These are phyloP conservation scores for Molanna angustata DNA, from an alignment of 2,888 invertebrate genomes.

Conservation along the genomic window DNA sequence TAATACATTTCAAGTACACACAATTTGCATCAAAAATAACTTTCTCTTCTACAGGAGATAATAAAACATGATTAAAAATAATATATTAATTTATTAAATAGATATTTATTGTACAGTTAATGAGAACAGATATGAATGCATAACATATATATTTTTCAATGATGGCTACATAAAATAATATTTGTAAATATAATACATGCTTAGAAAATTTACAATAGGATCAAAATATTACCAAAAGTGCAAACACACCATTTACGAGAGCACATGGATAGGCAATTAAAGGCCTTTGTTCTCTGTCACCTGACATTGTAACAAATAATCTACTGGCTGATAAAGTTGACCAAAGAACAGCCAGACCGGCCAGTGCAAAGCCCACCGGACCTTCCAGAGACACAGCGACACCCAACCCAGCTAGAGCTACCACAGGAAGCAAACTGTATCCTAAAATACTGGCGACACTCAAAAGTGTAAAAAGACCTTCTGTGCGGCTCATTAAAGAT, in stretches of 20 bases:
- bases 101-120: too few species aligned
- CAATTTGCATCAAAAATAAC: too few species aligned
- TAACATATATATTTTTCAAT: too few species aligned
- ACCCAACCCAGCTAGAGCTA: conserved; percentile 76
- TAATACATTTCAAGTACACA: too few species aligned
- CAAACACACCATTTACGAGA: conserved; percentile 90
- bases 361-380: conserved; percentile 62
- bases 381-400: conserved; percentile 77
- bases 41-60: too few species aligned
- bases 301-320: conserved; percentile 86
- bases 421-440: conserved; percentile 91
- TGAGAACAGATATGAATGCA: too few species aligned
- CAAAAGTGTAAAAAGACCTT: conserved; percentile 69
- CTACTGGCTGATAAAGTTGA: conserved; percentile 90
- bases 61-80: too few species aligned
- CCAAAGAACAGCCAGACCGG: conserved; percentile 75
- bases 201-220: conserved; percentile 2
- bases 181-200: too few species aligned
- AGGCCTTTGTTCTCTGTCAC: conserved; percentile 81
- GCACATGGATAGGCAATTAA: conserved; percentile 91
- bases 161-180: too few species aligned
- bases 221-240: conserved; percentile 87
- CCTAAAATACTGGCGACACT: conserved; percentile 87
- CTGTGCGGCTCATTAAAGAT: conserved; percentile 71
- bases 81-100: too few species aligned